Conservation (phyloP, 1,140 invertebrate species). For the Drosophila tsacasi region DNA sequence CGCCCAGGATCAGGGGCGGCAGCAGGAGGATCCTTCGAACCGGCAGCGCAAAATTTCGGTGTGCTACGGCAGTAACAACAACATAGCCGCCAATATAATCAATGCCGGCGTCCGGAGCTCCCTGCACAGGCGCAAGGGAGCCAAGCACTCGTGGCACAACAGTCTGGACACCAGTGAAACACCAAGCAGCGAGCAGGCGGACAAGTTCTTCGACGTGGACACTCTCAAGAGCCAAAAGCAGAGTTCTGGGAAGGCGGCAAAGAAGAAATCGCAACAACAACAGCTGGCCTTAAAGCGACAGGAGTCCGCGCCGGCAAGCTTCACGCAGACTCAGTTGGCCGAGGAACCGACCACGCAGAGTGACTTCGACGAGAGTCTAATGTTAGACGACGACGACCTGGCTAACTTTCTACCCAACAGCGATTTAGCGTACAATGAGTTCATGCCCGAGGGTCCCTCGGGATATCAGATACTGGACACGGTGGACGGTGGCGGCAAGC, state of each 20-base stretch:
- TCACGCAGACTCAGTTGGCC: constrained; percentile 5
- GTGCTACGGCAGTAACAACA: constrained; percentile 77
- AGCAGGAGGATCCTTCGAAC: constrained; percentile 64
- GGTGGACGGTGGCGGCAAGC: constrained; percentile 79
- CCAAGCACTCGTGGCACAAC: constrained; percentile 65
- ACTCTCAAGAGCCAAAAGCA: constrained; percentile 56
- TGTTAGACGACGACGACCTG: constrained; percentile 81
- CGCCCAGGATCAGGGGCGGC: background rate
- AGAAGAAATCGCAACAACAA: constrained; percentile 53
- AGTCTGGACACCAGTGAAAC: constrained; percentile 48
- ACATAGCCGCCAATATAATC: constrained; percentile 57
- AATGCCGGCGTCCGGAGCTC: constrained; percentile 27
- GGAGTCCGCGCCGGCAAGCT: constrained; percentile 65
- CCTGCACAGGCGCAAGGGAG: constrained; percentile 61
- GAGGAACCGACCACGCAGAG: constrained; percentile 56
- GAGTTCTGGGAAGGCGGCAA: constrained; percentile 27
- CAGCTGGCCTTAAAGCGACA: constrained; percentile 57
- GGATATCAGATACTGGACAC: constrained; percentile 74
- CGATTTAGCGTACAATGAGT: constrained; percentile 82
- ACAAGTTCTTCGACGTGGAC: constrained; percentile 71
- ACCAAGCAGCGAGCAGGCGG: constrained; percentile 33
- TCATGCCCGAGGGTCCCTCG: constrained; percentile 83
- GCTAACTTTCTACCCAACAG: constrained; percentile 79
- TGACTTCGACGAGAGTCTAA: constrained; percentile 75
- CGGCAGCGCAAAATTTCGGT: constrained; percentile 74